Evolutionary conservation across 1,140 invertebrate species (phyloP).

Genomic region (Drosophila pseudoananassae): DNA sequence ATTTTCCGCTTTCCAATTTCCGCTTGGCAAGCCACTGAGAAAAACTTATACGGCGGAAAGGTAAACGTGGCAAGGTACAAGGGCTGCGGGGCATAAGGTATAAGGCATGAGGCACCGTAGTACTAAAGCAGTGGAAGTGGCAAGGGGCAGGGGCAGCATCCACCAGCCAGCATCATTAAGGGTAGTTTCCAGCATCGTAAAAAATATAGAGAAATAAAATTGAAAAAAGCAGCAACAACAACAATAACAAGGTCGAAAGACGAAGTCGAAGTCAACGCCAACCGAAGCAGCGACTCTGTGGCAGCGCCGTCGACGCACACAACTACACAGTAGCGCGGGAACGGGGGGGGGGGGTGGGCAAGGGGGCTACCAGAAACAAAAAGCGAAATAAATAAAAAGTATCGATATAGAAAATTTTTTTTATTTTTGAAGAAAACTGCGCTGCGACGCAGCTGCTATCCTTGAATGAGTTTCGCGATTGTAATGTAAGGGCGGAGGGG

Average conservation of each 20-base stretch:
- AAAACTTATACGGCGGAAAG: conserved; percentile 21
- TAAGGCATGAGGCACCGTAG: not conserved
- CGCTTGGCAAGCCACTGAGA: conserved; percentile 9
- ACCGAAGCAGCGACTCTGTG: not conserved
- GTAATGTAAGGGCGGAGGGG: not conserved
- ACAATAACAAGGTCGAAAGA: conserved; percentile 56
- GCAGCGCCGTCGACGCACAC: conserved; percentile 36
- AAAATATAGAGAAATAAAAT: conserved; percentile 81
- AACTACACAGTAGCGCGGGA: conserved; percentile 28
- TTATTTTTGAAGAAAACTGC: conserved; percentile 58
- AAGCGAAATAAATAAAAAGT: conserved; percentile 64
- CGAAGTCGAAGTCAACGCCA: conserved; percentile 43
- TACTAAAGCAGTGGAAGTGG: not conserved
- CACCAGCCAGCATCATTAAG: conserved; percentile 75
- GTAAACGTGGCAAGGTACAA: conserved; percentile 3
- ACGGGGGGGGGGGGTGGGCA: not conserved
- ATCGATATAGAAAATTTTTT: conserved; percentile 57
- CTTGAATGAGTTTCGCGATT: conserved; percentile 38
- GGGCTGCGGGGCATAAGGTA: not conserved
- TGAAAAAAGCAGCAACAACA: conserved; percentile 59
- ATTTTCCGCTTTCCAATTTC: conserved; percentile 10
- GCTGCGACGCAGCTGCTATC: conserved; percentile 43
- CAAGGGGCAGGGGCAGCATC: conserved; percentile 36
- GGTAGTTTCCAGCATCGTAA: conserved; percentile 79
- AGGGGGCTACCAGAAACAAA: conserved; percentile 38